A percentile compares a stretch with the other conserved stretches of the same genome.
These are phyloP conservation scores for Eulithis testata DNA, from an alignment of 2,888 invertebrate genomes.

Conservation along the genomic window DNA sequence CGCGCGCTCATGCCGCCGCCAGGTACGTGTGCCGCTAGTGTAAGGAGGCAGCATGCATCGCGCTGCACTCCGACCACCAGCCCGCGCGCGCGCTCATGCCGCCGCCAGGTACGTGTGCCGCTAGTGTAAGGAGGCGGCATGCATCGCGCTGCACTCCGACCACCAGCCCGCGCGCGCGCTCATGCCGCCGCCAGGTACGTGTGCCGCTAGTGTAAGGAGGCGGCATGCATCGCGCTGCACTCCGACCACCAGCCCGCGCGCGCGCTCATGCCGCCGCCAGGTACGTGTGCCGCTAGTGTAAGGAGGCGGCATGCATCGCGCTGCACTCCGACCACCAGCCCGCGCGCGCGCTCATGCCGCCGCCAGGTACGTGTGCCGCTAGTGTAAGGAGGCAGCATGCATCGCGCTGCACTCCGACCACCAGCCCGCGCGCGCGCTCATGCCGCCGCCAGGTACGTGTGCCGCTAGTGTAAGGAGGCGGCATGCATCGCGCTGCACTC, in stretches of 20 bases:
- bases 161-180: slow-evolving; percentile 67
- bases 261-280: slow-evolving; percentile 75
- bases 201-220: too few species aligned
- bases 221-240: too few species aligned
- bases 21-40: slow-evolving; percentile 20
- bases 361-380: slow-evolving; percentile 37
- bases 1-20: slow-evolving; percentile 75
- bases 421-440: slow-evolving; percentile 68
- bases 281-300: slow-evolving; percentile 11
- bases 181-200: slow-evolving; percentile 68
- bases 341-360: slow-evolving; percentile 75
- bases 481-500: too few species aligned
- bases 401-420: slow-evolving; percentile 1
- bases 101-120: slow-evolving; percentile 37
- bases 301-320: too few species aligned
- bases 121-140: too few species aligned
- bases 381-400: too few species aligned
- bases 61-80: slow-evolving; percentile 51
- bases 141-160: too few species aligned
- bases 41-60: too few species aligned
- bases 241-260: slow-evolving; percentile 58
- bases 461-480: too few species aligned
- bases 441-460: slow-evolving; percentile 67
- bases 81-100: slow-evolving; percentile 76
- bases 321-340: slow-evolving; percentile 54